Base-by-base conservation (phyloP, 2,113 vertebrate species). In the Artemisiospiza belli region DNA sequence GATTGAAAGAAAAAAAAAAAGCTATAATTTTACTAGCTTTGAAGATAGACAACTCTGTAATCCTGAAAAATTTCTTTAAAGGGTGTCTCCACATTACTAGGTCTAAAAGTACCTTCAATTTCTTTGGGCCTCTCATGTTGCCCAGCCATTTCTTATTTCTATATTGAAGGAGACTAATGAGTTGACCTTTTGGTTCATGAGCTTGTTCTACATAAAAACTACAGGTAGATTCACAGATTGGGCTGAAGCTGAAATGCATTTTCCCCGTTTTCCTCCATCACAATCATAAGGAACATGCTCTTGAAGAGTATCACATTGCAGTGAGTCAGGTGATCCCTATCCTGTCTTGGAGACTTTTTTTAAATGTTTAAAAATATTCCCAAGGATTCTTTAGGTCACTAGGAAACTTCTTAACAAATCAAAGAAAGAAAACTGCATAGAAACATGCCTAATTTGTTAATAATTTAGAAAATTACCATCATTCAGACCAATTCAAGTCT, bases 401-500 rank as follows among this genome's bases (percentile, higher is more conserved):
- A 75, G 41, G 37, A 95, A 85, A 76, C 76, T 87, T 95, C 62
- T 87, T 79, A 81, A 94, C 24, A 55, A 96, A 77, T 62, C 85
- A 68, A 97, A 94, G 89, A 83, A 95, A 90, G 19, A 63, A 47
- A 51, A 61, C n/a, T 73, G 84, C 72, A 59, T 81, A 93, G 87
- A 67, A 96, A 95, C 78, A 92, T 66, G 89, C 68, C 82, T 97
- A 97, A 98, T 97, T 97, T 94, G 91, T 97, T 97, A 97, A 97
- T 98, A 97, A 98, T 97, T 97, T 93, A 92, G 87, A 93, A 93
- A 98, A 97, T 97, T 96, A 83, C 43, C 90, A 86, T 97, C 91
- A 96, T 97, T 98, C 91, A 97, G 95, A 97, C 97, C 97, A 97
- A 97, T 96, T 97, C 96, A 96, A 97, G 93, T 93, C 94, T 97